These are phyloP conservation scores for Clytia hemisphaerica DNA, from an alignment of 30 jellyfish, hydroid and myxozoan genomes.

Conservation along the genomic window DNA sequence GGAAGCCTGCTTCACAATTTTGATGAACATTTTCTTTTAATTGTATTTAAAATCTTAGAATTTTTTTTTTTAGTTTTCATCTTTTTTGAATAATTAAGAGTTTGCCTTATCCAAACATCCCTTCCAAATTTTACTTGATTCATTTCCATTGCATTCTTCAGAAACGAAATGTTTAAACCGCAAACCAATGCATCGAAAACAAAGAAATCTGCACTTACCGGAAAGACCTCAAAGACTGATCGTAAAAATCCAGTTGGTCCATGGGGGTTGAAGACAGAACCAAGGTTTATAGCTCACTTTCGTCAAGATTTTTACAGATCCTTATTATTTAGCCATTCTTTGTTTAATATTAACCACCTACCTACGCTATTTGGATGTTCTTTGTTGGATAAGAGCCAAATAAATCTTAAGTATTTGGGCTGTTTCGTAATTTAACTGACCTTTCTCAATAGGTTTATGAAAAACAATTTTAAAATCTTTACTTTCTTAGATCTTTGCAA, in stretches of 20 bases:
- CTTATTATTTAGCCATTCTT: too few species aligned
- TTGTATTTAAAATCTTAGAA: too few species aligned
- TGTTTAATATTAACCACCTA: too few species aligned
- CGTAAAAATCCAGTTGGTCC: conserved; percentile 30
- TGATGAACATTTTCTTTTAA: too few species aligned
- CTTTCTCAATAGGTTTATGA: background rate
- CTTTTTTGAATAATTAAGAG: too few species aligned
- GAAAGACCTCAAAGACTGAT: too few species aligned
- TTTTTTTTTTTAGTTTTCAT: too few species aligned
- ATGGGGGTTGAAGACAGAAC: conserved; percentile 18
- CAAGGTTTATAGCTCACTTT: too few species aligned
- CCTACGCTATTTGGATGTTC: background rate
- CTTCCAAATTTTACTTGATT: background rate
- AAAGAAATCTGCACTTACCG: too few species aligned
- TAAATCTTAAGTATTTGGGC: background rate
- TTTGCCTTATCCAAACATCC: too few species aligned
- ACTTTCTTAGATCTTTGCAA: conserved; percentile 16
- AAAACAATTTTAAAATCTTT: background rate
- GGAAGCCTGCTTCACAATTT: too few species aligned
- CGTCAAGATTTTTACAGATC: too few species aligned
- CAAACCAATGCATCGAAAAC: conserved; percentile 4
- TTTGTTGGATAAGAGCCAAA: background rate
- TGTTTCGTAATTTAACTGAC: background rate
- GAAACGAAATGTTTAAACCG: conserved; percentile 35
- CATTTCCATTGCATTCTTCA: background rate